phyloP scores from a whole-genome alignment of 2,888 invertebrate species.

The Andrena camellia region DNA sequence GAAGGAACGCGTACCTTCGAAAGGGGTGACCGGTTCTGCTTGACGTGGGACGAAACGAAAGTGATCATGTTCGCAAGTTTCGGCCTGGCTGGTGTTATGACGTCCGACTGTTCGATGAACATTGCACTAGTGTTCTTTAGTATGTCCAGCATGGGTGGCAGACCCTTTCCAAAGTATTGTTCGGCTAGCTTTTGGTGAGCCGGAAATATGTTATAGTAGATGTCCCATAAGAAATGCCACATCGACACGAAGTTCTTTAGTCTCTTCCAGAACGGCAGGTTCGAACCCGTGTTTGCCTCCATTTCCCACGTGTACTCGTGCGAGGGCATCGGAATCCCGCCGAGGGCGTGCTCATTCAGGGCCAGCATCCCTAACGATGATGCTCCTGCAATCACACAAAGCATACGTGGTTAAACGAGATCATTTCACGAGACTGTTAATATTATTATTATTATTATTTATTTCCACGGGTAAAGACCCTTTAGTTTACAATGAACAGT shows the following conservation, averaged over 20 bases:
- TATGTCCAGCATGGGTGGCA: slow-evolving; percentile 42
- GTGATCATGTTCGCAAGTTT: slow-evolving; percentile 65
- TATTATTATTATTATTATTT: no score
- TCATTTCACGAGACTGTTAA: background rate
- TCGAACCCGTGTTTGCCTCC: slow-evolving; percentile 43
- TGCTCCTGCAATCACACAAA: slow-evolving; percentile 7
- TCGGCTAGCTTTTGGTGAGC: slow-evolving; percentile 33
- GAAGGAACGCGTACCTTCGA: slow-evolving; percentile 32
- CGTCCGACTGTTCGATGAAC: slow-evolving; percentile 54
- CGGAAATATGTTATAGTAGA: fast-evolving
- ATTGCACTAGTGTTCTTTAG: slow-evolving; percentile 64
- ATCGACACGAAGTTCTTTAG: slow-evolving; percentile 51
- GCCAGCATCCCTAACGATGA: background rate
- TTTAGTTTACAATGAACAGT: no score
- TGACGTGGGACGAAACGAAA: slow-evolving; percentile 55
- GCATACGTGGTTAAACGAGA: background rate
- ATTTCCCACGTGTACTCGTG: slow-evolving; percentile 72
- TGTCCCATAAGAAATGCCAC: background rate
- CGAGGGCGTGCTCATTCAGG: slow-evolving; percentile 41
- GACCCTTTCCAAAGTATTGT: slow-evolving; percentile 46
- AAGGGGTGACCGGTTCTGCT: slow-evolving; percentile 31
- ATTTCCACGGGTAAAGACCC: no score
- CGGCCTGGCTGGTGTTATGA: slow-evolving; percentile 36
- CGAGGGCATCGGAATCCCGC: slow-evolving; percentile 63
- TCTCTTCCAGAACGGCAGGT: slow-evolving; percentile 64